Evolutionary conservation across 2,113 vertebrate genomes (phyloP), one percentile per base, ranked within the genome.

Genomic region (Nesoenas mayeri): DNA sequence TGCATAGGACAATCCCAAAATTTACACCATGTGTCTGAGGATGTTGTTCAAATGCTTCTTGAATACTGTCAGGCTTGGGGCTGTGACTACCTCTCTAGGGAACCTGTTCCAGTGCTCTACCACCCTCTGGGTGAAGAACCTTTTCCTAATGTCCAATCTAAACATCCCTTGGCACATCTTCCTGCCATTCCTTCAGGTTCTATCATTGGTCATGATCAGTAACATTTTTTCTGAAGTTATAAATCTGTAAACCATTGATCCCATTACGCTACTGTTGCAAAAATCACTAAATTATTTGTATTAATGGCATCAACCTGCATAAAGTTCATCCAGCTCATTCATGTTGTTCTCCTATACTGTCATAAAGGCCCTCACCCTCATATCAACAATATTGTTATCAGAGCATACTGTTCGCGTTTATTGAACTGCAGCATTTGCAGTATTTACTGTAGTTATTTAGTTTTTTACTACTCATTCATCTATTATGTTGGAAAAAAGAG

Each of bases 381-480:
- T 74, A 86, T 48, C 77, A 88, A 67, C 54, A 88, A 25, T 54
- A 15, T 31, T 48, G 4, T 91, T 93, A 86, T 83, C 65, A 84
- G 64, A 78, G 26, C 38, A 47, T 77, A 44, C 31, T 44, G 3
- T 81, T 84, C 69, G 58, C 36, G 70, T 70, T 88, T 73, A 51
- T 62, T 89, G 62, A 71, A 57, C 38, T 64, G 26, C 66, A 9
- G 60, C 50, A 54, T 25, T 66, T 74, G 31, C 51, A 58, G 24
- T 72, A 69, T 90, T 95, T 92, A 73, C 53, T 64, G 51, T 90
- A 66, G 81, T 66, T 92, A 78, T 61, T 91, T 93, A 88, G 77
- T 85, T 88, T 90, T 78, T 90, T 95, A 72, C 95, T 91, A 53
- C 38, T 83, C 25, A 25, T 92, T 90, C 88, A 69, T 69, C 69